phyloP scores from a whole-genome alignment of 2,888 invertebrate genomes.

The Rhingia rostrata region DNA sequence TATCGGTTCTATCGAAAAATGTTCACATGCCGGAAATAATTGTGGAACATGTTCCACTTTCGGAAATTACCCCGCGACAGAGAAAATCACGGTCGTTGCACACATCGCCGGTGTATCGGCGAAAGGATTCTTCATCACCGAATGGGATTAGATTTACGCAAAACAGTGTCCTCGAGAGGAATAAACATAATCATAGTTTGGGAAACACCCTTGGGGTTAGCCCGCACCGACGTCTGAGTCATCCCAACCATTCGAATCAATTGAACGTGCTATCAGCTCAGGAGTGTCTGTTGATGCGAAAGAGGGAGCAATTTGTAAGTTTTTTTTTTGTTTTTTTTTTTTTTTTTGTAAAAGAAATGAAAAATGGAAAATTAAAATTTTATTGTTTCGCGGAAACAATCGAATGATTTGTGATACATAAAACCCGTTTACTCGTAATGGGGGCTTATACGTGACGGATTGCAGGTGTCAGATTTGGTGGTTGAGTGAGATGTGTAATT shows the following conservation, averaged over 20 bases:
- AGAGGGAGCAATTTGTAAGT: conserved; percentile 69
- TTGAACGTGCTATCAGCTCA: conserved; percentile 26
- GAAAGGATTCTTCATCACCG: conserved; percentile 77
- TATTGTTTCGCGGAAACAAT: conserved; percentile 4
- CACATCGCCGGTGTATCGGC: conserved; percentile 81
- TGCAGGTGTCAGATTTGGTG: neutral
- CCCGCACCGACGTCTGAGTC: conserved; percentile 36
- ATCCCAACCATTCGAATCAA: conserved; percentile 29
- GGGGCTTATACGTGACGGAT: conserved; percentile 12
- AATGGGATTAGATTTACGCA: conserved; percentile 43
- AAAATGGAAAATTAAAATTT: neutral
- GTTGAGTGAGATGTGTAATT: neutral
- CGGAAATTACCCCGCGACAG: conserved; percentile 75
- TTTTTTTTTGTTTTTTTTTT: too few relatives aligned
- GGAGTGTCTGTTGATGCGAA: conserved; percentile 60
- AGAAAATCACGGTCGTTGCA: conserved; percentile 81
- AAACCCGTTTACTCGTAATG: conserved; percentile 6
- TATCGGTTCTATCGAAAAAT: conserved; percentile 78
- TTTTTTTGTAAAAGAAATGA: neutral
- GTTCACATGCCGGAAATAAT: conserved; percentile 74
- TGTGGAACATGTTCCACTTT: conserved; percentile 77
- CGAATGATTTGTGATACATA: neutral
- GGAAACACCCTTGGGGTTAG: conserved; percentile 49
- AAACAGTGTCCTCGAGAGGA: conserved; percentile 25
- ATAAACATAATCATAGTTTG: conserved; percentile 11